phyloP scores from a whole-genome alignment of 1,140 invertebrate genomes.

The Camponotus floridanus region DNA sequence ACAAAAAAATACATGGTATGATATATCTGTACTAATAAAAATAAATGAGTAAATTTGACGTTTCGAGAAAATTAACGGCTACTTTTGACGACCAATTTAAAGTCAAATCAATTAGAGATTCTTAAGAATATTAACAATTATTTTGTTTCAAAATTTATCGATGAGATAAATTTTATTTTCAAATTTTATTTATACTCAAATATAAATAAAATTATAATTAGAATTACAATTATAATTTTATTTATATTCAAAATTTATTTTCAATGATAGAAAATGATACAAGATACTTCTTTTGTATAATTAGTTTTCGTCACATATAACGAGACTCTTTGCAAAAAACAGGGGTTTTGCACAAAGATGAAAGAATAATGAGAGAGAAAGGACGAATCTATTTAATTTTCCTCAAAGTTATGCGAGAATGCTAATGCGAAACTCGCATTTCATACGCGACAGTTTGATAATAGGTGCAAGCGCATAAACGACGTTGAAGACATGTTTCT shows the following conservation, averaged over 20 bases:
- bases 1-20: neutral
- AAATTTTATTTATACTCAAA: too few species aligned
- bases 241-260: too few species aligned
- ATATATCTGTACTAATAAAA: slow-evolving; percentile 8
- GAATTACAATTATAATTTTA: too few species aligned
- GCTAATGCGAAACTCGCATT: slow-evolving; percentile 29
- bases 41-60: slow-evolving; percentile 26
- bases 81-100: neutral
- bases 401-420: neutral
- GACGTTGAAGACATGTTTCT: slow-evolving; percentile 36
- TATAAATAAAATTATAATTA: too few species aligned
- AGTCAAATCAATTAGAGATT: slow-evolving; percentile 7
- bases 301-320: neutral
- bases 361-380: neutral
- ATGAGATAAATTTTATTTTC: too few species aligned
- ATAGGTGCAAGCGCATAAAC: slow-evolving; percentile 47
- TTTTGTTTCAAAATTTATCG: neutral
- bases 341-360: neutral
- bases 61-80: slow-evolving; percentile 1
- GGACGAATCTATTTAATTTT: slow-evolving; percentile 21
- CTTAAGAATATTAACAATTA: neutral
- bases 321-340: neutral
- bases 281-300: neutral
- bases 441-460: slow-evolving; percentile 44
- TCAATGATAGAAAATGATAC: neutral